Conservation (phyloP, 1,140 invertebrate genomes). For the Brachionus paranguensis region DNA sequence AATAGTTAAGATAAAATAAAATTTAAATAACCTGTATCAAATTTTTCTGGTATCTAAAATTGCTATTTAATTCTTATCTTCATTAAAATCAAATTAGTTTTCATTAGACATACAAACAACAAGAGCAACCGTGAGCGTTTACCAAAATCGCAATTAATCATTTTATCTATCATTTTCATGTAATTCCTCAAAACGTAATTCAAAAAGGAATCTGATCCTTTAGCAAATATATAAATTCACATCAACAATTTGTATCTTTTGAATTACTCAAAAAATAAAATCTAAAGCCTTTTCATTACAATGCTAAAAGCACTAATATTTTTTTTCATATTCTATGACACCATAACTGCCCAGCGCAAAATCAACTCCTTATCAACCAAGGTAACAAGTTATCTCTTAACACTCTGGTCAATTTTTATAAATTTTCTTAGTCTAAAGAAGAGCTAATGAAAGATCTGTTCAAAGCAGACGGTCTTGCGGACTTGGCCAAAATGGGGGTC, state of each 20-base stretch:
- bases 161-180: background rate
- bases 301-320: background rate
- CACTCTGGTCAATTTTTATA: background rate
- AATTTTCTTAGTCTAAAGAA: background rate
- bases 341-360: background rate
- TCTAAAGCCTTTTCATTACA: background rate
- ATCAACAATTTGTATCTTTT: background rate
- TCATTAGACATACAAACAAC: background rate
- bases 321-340: background rate
- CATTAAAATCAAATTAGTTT: constrained; percentile 19
- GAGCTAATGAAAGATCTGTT: background rate
- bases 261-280: background rate
- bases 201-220: background rate
- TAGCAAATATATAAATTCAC: background rate
- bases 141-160: constrained; percentile 28
- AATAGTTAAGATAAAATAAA: background rate
- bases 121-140: background rate
- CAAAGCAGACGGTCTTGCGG: background rate
- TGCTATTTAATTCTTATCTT: constrained; percentile 15
- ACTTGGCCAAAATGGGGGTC: background rate
- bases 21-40: background rate
- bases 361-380: background rate
- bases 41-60: background rate
- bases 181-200: background rate
- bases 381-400: background rate